A percentile compares a stretch with the other conserved stretches of the same genome.
phyloP scores from a whole-genome alignment of 1,140 invertebrate genomes.

The Palaemon carinicauda region DNA sequence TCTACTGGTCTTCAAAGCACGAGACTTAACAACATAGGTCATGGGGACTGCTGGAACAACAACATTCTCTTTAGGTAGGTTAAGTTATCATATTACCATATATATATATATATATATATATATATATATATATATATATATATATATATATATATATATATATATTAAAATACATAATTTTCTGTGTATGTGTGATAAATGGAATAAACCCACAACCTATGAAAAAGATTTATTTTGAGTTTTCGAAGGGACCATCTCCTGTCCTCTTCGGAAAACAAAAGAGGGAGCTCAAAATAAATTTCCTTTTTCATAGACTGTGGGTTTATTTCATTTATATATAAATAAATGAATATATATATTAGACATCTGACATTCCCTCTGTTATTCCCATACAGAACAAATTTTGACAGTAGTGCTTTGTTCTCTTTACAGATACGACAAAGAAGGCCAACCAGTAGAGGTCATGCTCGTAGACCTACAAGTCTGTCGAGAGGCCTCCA shows the following conservation, averaged over 20 bases:
- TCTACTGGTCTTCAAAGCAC: not conserved
- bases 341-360: slow-evolving; percentile 3
- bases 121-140: not conserved
- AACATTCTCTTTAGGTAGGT: slow-evolving; percentile 32
- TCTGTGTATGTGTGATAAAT: not conserved
- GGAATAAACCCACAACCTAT: not conserved
- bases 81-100: not conserved
- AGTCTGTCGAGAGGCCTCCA: not conserved
- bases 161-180: not conserved
- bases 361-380: not conserved
- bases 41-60: slow-evolving; percentile 37
- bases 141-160: slow-evolving; percentile 2
- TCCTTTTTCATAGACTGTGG: too few relatives aligned
- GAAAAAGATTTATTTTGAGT: too few relatives aligned
- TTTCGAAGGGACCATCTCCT: too few relatives aligned
- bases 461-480: not conserved
- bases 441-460: not conserved
- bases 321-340: slow-evolving; percentile 2
- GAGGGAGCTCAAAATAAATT: too few relatives aligned
- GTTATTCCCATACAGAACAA: too few relatives aligned
- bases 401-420: not conserved
- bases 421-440: not conserved
- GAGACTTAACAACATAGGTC: not conserved
- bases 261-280: too few relatives aligned
- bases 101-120: not conserved